Evolutionary conservation across 2,113 vertebrate genomes (phyloP).

Genomic region (Prionailurus viverrinus): DNA sequence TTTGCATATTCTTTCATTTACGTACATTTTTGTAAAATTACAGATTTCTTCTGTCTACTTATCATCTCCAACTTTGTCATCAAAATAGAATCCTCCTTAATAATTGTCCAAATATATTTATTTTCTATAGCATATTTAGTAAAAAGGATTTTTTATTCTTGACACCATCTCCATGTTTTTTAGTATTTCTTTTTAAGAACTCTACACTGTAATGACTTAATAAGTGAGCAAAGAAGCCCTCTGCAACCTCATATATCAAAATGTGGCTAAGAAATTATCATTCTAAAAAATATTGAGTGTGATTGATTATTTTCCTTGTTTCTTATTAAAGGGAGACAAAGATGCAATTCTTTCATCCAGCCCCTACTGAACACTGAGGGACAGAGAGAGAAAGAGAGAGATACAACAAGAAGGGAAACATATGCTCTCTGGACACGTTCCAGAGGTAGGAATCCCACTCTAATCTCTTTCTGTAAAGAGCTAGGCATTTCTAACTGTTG

Average conservation of each 20-base stretch:
- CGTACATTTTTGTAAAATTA: neutral
- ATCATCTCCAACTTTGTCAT: neutral
- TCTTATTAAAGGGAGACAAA: neutral
- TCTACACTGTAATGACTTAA: neutral
- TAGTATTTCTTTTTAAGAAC: neutral
- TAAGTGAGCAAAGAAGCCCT: neutral
- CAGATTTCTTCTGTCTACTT: neutral
- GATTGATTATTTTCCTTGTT: neutral
- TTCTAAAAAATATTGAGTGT: conserved; percentile 35
- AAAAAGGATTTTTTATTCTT: neutral
- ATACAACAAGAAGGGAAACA: neutral
- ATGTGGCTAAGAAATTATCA: neutral
- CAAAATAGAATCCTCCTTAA: conserved; percentile 4
- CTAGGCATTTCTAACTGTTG: neutral
- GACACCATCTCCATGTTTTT: neutral
- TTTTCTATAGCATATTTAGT: neutral
- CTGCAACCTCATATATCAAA: neutral
- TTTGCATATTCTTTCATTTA: neutral
- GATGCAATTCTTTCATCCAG: neutral
- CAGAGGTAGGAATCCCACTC: neutral
- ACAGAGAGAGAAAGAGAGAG: neutral
- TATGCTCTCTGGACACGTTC: neutral
- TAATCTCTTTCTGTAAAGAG: neutral
- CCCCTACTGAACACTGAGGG: neutral
- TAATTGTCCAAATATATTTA: neutral